Base-by-base conservation (phyloP, 2,888 invertebrate genomes). In the Nipponacmea schrenckii region DNA sequence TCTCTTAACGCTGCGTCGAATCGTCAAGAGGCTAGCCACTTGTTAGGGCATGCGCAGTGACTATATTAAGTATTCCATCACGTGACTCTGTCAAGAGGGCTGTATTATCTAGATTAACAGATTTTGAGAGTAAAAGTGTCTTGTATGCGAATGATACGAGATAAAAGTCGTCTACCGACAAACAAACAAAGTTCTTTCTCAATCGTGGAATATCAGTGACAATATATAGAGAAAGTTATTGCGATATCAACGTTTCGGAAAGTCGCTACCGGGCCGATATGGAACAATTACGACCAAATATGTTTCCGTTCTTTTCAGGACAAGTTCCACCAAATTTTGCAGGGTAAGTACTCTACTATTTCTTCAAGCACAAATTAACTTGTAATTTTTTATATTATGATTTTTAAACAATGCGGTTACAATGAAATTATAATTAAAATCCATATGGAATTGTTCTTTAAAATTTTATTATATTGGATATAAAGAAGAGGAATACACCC, bases 211-310 rank as follows among this genome's bases (percentile, higher is more conserved):
- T n/a, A 56, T 20, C 12, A 20, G 56, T 56, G 56, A 56, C 56
- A 24, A 20, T 24, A 8, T 20, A 20, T 14, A 10, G 56, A 24
- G 1, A 24, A 20, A 56, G 24, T 12, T 24, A 24, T 24, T 12
- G 56, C 56, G 2, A 20, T 12, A 20, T 24, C 8, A 10, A n/a
- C 24, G 20, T 10, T 5, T 24, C 56, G 56, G 10, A 20, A 56
- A 24, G 24, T 20, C 14, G 20, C 20, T 20, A 12, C 7, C 56
- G 20, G 26, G 31, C 20, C 50, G 17, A 27, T 2, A 71, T 71
- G 71, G 71, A 71, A 39, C 71, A 73, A n/a, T 20, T 74, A n/a
- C 20, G 74, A 31, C 74, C 65, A 24, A 71, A 66, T 74, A 69
- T 74, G 50, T 74, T 71, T 65, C 74, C 74, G 5, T 68, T 69